Evolutionary conservation across 2,888 invertebrate genomes (phyloP).

Genomic region (Cerastis leucographa): DNA sequence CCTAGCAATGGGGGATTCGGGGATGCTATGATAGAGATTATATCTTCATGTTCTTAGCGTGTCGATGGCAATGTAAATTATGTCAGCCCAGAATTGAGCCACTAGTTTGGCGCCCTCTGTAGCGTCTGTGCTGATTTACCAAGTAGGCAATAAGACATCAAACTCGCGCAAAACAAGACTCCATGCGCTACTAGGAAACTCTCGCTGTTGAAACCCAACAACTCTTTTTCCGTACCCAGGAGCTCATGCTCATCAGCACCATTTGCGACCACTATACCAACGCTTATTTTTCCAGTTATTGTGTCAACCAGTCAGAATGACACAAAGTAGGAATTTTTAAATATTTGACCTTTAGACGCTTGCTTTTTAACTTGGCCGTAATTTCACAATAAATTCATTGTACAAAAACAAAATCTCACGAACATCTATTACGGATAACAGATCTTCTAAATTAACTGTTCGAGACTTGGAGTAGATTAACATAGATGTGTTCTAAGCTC

Average conservation of each 20-base stretch:
- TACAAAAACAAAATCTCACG: conserved; percentile 79
- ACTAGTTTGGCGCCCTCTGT: too few relatives aligned
- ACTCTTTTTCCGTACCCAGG: not conserved
- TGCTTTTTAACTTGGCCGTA: conserved; percentile 13
- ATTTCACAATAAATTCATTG: conserved; percentile 43
- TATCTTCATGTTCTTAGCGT: too few relatives aligned
- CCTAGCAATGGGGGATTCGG: too few relatives aligned
- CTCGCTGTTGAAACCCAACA: not conserved
- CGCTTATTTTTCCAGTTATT: not conserved
- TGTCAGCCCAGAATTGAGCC: too few relatives aligned
- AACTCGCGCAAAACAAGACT: not conserved
- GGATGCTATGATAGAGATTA: too few relatives aligned
- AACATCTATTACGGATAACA: conserved; percentile 83
- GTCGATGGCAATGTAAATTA: too few relatives aligned
- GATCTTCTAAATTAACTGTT: conserved; percentile 81
- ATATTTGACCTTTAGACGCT: conserved; percentile 1
- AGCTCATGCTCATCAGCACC: not conserved
- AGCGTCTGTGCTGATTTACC: too few relatives aligned
- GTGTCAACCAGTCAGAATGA: not conserved
- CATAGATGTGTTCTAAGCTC: conserved; percentile 71
- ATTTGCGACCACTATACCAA: not conserved
- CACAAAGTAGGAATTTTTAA: not conserved
- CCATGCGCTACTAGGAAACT: not conserved
- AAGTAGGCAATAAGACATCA: not conserved
- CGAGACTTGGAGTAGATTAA: conserved; percentile 75